Evolutionary conservation across 2,797 vertebrate species (phyloP), one percentile per base, ranked within the genome.

Genomic region (Pangasius macronema): DNA sequence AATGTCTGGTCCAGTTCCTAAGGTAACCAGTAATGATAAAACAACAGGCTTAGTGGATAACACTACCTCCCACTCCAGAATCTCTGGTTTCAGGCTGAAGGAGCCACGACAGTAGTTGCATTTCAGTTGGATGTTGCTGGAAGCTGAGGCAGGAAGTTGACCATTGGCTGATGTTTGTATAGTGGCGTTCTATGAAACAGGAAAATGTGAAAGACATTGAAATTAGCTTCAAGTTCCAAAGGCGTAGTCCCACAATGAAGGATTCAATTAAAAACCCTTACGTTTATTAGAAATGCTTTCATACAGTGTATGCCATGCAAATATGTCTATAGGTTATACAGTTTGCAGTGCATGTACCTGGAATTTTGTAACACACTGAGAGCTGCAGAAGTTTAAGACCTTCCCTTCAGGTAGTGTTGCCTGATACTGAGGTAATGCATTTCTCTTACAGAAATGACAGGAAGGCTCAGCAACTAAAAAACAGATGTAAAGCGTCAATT

Each of bases 371-470:
- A 99, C 97, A 95, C 98, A 99, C 93, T 95, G 97, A 49, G 98
- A 99, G 96, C 98, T 98, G 96, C 98, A 99, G 96, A 99, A 99
- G 96, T 96, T 98, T 93, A 98, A 97, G 88, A 99, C 93, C 93
- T 97, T 97, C 91, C 98, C 98, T 96, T 99, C 98, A 88, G 98
- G 97, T 93, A 99, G 96, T 88, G 97, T 98, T 94, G 98, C 98
- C 96, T 99, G 98, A 95, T 97, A 99, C 46, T 99, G 98, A 93
- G 98, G 98, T 95, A 99, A 97, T 85, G 97, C 96, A 92, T 96
- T 99, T 96, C 96, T 96, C 93, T 99, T 99, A 96, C 98, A 99
- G 97, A 98, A 99, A 96, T 98, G 97, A 96, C 98, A 99, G 86
- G 96, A 95, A 89, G 98, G 98, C 95, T 97, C 98, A 87, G 95